Evolutionary conservation across 1,140 invertebrate species (phyloP).

Genomic region (Aphelenchoides besseyi): DNA sequence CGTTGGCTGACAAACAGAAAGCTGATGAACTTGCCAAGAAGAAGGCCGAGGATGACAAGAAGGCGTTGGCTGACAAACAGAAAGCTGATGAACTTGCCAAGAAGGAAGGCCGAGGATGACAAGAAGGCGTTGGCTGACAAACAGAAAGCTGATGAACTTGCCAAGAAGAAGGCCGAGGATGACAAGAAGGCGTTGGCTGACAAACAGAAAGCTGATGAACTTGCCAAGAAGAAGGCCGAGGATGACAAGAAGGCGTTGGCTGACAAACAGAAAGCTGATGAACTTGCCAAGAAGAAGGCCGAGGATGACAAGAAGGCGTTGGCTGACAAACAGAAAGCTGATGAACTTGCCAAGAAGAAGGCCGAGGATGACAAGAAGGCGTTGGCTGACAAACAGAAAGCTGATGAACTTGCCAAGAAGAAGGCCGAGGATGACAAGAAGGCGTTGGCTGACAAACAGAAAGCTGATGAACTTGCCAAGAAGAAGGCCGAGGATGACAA

Average conservation of each 20-base stretch:
- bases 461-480: neutral
- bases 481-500: too few species aligned
- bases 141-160: neutral
- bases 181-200: neutral
- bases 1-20: neutral
- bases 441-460: neutral
- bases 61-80: neutral
- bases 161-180: too few species aligned
- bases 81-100: neutral
- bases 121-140: neutral
- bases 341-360: conserved; percentile 1
- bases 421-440: neutral
- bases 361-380: neutral
- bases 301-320: neutral
- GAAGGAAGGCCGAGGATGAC: neutral
- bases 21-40: neutral
- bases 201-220: neutral
- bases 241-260: neutral
- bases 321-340: neutral
- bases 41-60: neutral
- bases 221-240: neutral
- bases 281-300: neutral
- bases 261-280: neutral
- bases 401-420: neutral
- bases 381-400: neutral